Percentiles rank a stretch among this genome's conserved stretches.
These are phyloP conservation scores for Calliopsis andreniformis DNA, from an alignment of 1,140 invertebrate species.

Conservation along the genomic window DNA sequence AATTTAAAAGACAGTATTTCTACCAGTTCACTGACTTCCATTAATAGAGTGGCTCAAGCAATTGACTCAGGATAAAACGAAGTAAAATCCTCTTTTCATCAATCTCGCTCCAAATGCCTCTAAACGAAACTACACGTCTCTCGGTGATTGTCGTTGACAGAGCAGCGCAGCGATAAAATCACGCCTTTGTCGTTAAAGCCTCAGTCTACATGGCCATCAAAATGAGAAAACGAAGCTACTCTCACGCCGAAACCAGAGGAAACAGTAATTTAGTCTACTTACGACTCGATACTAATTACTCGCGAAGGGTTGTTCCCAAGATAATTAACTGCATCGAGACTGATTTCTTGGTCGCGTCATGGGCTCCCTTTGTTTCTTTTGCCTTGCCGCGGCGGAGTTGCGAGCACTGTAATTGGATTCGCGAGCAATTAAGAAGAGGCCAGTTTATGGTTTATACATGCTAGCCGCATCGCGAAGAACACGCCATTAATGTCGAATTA, in stretches of 20 bases:
- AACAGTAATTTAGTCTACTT: not conserved
- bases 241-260: not conserved
- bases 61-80: too few species aligned
- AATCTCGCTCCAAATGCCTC: not conserved
- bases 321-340: slow-evolving; percentile 35
- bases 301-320: not conserved
- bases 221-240: not conserved
- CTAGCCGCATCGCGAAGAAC: slow-evolving; percentile 1
- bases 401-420: slow-evolving; percentile 37
- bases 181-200: slow-evolving; percentile 6
- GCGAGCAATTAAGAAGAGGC: slow-evolving; percentile 18
- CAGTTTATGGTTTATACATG: slow-evolving; percentile 29
- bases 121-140: not conserved
- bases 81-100: not conserved
- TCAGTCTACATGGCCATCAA: too few species aligned
- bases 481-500: slow-evolving; percentile 38
- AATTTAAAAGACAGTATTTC: too few species aligned
- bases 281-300: slow-evolving; percentile 18
- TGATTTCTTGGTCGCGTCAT: slow-evolving; percentile 11
- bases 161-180: not conserved
- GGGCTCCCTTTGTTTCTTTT: not conserved
- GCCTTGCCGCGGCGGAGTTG: not conserved
- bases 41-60: too few species aligned
- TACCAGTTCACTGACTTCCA: too few species aligned
- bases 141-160: not conserved